A percentile compares a stretch with the other conserved stretches of the same genome.
Conservation (phyloP, 1,140 invertebrate species). For the Hyposmocoma kahamanoa region DNA sequence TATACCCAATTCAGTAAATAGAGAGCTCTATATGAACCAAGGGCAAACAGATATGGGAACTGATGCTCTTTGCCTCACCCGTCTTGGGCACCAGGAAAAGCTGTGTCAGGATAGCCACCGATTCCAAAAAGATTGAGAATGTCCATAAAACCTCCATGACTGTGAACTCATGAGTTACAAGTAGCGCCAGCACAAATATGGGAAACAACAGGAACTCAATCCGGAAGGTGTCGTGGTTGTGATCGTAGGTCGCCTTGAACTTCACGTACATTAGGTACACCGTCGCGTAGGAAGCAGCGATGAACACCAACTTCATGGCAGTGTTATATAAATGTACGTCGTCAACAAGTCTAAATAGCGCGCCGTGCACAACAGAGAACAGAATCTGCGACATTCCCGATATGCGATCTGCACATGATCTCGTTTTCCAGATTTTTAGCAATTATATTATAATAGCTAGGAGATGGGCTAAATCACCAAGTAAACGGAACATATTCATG, state of each 20-base stretch:
- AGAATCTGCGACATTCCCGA: slow-evolving; percentile 96
- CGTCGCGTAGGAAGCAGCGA: slow-evolving; percentile 88
- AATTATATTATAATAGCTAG: slow-evolving; percentile 93
- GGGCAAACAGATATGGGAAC: slow-evolving; percentile 96
- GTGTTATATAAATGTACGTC: slow-evolving; percentile 96
- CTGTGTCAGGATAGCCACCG: slow-evolving; percentile 97
- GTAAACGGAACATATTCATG: slow-evolving; percentile 95
- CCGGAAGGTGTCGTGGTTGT: slow-evolving; percentile 95
- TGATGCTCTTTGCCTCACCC: slow-evolving; percentile 98
- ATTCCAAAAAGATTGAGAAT: slow-evolving; percentile 98
- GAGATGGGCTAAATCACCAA: slow-evolving; percentile 94
- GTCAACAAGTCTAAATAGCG: slow-evolving; percentile 93
- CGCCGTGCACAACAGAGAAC: slow-evolving; percentile 93
- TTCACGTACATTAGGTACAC: slow-evolving; percentile 95
- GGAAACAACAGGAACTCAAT: slow-evolving; percentile 95
- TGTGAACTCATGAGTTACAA: slow-evolving; percentile 94
- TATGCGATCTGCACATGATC: slow-evolving; percentile 97
- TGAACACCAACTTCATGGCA: slow-evolving; percentile 95
- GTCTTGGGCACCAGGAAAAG: slow-evolving; percentile 98
- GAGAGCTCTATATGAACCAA: slow-evolving; percentile 93
- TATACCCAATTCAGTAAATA: slow-evolving; percentile 99
- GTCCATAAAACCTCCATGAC: slow-evolving; percentile 96
- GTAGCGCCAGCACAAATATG: slow-evolving; percentile 84
- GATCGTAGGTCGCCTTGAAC: slow-evolving; percentile 96
- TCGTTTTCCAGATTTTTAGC: slow-evolving; percentile 96